phyloP scores from a whole-genome alignment of 2,797 vertebrate species.

The Chelidonichthys spinosus region DNA sequence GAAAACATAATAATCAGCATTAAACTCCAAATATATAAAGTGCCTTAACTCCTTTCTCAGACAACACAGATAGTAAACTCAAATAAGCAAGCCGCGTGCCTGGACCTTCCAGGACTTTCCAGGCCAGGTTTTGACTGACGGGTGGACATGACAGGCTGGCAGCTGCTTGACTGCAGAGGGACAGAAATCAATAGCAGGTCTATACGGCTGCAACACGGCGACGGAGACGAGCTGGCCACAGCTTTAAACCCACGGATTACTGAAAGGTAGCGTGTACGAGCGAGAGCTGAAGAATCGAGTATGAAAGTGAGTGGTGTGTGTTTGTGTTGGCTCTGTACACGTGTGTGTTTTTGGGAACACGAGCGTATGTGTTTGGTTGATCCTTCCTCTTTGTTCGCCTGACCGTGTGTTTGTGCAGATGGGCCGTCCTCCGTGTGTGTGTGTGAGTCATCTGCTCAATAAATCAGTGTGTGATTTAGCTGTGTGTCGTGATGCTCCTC shows the following conservation, averaged over 20 bases:
- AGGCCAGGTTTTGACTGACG: constrained; percentile 63
- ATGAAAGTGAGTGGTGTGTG: neutral
- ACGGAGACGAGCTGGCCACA: constrained; percentile 61
- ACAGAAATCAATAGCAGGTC: constrained; percentile 80
- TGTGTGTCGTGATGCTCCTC: constrained; percentile 55
- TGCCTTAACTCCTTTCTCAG: no score
- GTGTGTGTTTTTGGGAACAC: neutral
- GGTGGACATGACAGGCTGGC: constrained; percentile 78
- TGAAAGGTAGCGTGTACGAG: constrained; percentile 17
- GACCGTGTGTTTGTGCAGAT: constrained; percentile 37
- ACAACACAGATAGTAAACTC: constrained; percentile 13
- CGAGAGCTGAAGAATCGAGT: neutral
- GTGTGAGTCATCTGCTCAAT: constrained; percentile 45
- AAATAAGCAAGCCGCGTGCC: constrained; percentile 11
- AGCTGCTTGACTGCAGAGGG: constrained; percentile 63
- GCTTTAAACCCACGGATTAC: constrained; percentile 76
- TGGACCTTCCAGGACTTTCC: constrained; percentile 3
- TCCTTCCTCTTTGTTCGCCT: constrained; percentile 27
- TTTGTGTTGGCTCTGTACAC: constrained; percentile 1
- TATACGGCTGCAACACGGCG: constrained; percentile 34
- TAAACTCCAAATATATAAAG: no score
- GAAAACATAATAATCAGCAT: no score
- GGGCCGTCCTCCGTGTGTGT: constrained; percentile 9
- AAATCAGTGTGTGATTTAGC: constrained; percentile 61
- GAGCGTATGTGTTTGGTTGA: constrained; percentile 6